Percentiles rank a stretch among this genome's conserved stretches.
Conservation (phyloP, 2,888 invertebrate species). For the Drosophila mercatorum region DNA sequence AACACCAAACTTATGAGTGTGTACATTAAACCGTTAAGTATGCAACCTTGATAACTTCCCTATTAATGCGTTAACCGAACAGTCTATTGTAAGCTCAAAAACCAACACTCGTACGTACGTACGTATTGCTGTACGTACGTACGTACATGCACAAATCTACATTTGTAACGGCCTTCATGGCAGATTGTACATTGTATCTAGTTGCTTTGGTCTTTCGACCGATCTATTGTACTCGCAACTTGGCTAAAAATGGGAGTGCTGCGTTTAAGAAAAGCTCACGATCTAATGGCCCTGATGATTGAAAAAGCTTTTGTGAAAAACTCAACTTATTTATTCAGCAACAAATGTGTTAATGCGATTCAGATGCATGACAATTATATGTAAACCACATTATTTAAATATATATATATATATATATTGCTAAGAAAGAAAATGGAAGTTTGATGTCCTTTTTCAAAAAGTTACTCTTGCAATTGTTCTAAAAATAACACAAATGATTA, state of each 20-base stretch:
- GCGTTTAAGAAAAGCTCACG: conserved; percentile 49
- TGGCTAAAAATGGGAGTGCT: conserved; percentile 54
- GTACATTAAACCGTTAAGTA: conserved; percentile 46
- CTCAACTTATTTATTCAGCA: conserved; percentile 1
- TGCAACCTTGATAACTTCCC: conserved; percentile 71
- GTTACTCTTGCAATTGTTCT: not conserved
- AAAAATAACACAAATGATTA: not conserved
- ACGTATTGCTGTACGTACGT: not conserved
- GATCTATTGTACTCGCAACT: conserved; percentile 46
- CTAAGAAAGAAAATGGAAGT: not conserved
- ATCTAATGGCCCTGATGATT: conserved; percentile 52
- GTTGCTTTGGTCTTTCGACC: conserved; percentile 45
- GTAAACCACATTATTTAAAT: too few relatives aligned
- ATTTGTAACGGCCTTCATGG: conserved; percentile 57
- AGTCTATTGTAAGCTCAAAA: conserved; percentile 45
- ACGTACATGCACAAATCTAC: conserved; percentile 36
- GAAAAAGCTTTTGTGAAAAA: conserved; percentile 45
- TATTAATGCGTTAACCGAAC: conserved; percentile 46
- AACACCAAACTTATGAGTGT: conserved; percentile 14
- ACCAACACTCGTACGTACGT: conserved; percentile 26
- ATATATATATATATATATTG: not conserved
- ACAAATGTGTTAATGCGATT: not conserved
- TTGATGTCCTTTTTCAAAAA: not conserved
- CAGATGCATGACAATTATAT: not conserved
- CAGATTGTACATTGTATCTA: conserved; percentile 34